A percentile compares a stretch with the other conserved stretches of the same genome.
These are phyloP conservation scores for Cassiopea andromeda DNA, from an alignment of 30 jellyfish, hydroid and myxozoan genomes.

Conservation along the genomic window DNA sequence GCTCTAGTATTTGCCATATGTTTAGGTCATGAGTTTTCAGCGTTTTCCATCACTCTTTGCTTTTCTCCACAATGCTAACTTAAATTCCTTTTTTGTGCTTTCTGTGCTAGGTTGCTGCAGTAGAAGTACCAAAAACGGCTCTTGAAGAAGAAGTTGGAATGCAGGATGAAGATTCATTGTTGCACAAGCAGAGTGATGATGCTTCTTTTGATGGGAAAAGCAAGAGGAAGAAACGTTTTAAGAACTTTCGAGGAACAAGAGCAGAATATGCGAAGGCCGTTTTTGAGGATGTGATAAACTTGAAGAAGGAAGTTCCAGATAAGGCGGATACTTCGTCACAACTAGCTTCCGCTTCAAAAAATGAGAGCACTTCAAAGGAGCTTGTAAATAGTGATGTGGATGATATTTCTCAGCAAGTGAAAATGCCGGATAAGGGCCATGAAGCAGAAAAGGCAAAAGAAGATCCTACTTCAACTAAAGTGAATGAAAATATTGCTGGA, in stretches of 20 bases:
- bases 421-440: neutral
- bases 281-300: conserved; percentile 11
- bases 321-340: neutral
- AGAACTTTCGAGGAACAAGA: conserved; percentile 27
- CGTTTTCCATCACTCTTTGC: too few relatives aligned
- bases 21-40: too few relatives aligned
- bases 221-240: conserved; percentile 57
- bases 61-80: too few relatives aligned
- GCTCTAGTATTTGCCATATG: too few relatives aligned
- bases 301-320: neutral
- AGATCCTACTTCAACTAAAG: neutral
- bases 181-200: neutral
- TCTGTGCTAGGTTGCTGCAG: neutral
- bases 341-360: neutral
- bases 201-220: neutral
- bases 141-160: neutral
- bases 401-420: neutral
- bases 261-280: conserved; percentile 47
- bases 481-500: neutral
- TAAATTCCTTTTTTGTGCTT: neutral
- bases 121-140: neutral
- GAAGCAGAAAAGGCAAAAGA: neutral
- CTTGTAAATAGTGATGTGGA: neutral
- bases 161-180: neutral
- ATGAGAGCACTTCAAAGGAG: neutral